Percentiles rank a stretch among this genome's conserved stretches.
Conservation (phyloP, 2,797 vertebrate genomes). For the Coilia nasus region DNA sequence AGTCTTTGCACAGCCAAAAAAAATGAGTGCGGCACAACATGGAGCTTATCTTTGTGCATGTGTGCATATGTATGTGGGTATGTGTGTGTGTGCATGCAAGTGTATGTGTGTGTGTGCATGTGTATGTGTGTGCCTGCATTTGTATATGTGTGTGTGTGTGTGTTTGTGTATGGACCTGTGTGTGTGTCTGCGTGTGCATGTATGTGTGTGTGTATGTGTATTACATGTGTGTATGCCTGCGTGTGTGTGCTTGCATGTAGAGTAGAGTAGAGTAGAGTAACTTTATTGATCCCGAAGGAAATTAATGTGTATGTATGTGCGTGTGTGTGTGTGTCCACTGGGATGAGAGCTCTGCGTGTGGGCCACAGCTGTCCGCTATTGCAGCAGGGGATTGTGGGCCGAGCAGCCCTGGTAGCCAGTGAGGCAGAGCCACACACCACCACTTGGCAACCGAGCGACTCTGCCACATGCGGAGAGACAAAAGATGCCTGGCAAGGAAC, state of each 20-base stretch:
- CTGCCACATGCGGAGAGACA: neutral
- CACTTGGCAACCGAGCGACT: neutral
- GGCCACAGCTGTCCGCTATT: neutral
- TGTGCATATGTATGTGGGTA: neutral
- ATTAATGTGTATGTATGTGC: no score
- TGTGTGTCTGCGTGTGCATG: no score
- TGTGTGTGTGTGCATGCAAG: neutral
- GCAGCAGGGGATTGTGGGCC: slow-evolving; percentile 2
- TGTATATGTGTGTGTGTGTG: no score
- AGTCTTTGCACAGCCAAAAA: neutral
- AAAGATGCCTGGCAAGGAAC: neutral
- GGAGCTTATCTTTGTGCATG: neutral
- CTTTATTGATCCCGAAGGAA: no score
- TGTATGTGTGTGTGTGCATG: neutral
- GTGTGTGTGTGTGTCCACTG: no score
- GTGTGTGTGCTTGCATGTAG: neutral
- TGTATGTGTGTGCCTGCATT: no score
- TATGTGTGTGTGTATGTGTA: no score
- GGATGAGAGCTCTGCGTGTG: neutral
- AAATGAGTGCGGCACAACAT: neutral
- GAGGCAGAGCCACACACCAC: neutral
- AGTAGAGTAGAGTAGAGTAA: no score
- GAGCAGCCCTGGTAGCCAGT: neutral
- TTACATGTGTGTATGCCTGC: neutral
- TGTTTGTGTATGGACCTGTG: no score